phyloP scores from a whole-genome alignment of 2,888 invertebrate genomes.

The Coremacera marginata region DNA sequence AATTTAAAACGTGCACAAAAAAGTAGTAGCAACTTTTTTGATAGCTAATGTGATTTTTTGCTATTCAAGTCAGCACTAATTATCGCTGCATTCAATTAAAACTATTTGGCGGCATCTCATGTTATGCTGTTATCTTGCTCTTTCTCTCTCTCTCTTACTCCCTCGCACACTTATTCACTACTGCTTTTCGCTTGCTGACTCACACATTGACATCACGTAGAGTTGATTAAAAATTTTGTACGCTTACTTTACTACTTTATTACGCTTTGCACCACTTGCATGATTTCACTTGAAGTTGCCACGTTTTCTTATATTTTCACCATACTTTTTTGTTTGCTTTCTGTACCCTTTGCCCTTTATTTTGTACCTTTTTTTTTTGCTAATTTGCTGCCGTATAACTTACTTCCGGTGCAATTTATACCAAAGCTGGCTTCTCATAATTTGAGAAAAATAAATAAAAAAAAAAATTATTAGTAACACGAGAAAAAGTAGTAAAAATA shows the following conservation, averaged over 20 bases:
- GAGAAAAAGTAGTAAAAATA: background rate
- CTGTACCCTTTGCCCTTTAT: background rate
- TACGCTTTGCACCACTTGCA: background rate
- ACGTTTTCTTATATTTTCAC: conserved; percentile 20
- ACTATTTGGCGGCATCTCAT: background rate
- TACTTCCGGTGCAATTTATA: conserved; percentile 35
- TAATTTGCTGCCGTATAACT: conserved; percentile 21
- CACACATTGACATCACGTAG: conserved; percentile 48
- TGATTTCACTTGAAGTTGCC: conserved; percentile 22
- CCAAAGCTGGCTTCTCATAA: conserved; percentile 34
- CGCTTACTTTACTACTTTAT: conserved; percentile 11
- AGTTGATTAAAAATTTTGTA: conserved; percentile 48
- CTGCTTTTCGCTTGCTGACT: background rate
- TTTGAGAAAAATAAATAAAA: conserved; percentile 20
- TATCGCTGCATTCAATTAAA: conserved; percentile 25
- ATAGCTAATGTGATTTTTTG: background rate
- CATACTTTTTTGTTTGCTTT: background rate
- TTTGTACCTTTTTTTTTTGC: conserved; percentile 7
- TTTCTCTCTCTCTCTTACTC: background rate
- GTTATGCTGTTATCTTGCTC: background rate
- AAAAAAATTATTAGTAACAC: conserved; percentile 27
- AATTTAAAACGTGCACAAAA: no score
- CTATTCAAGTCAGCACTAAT: background rate
- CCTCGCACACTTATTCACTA: background rate
- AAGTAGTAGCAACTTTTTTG: background rate